Percentiles rank a stretch among this genome's conserved stretches.
Conservation (phyloP, 2,888 invertebrate genomes). For the Formica aserva region DNA sequence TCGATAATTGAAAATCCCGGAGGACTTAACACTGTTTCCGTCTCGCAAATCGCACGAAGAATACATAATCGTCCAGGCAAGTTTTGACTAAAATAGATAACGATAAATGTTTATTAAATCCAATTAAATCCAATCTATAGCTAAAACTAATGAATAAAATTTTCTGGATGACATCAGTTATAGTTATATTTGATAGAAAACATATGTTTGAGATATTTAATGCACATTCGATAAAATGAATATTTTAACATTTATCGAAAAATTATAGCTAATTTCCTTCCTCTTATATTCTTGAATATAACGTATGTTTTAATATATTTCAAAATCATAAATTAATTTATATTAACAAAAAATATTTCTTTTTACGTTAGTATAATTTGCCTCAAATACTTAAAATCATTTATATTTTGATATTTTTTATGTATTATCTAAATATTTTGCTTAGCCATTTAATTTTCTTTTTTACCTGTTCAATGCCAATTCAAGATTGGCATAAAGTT, state of each 20-base stretch:
- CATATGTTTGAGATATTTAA: background rate
- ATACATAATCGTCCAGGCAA: conserved; percentile 89
- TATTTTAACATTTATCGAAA: conserved; percentile 3
- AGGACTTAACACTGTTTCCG: conserved; percentile 87
- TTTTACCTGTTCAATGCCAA: conserved; percentile 85
- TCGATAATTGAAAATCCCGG: conserved; percentile 89
- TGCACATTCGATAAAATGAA: background rate
- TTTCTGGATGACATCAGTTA: background rate
- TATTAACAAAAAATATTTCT: conserved; percentile 1
- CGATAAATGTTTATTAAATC: background rate
- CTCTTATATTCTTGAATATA: background rate
- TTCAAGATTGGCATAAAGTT: conserved; percentile 87
- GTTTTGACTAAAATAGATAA: conserved; percentile 87
- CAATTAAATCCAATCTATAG: background rate
- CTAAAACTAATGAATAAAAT: background rate
- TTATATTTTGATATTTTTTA: background rate
- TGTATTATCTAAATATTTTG: background rate
- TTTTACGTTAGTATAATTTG: background rate
- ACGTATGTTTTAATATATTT: background rate
- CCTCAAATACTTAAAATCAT: background rate
- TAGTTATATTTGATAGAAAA: background rate
- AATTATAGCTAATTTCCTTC: background rate
- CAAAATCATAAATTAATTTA: background rate
- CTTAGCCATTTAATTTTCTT: background rate
- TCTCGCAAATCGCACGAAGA: conserved; percentile 90